Evolutionary conservation across 2,888 invertebrate species (phyloP), one percentile per base, ranked within the genome.

Genomic region (Ectemnius continuus): DNA sequence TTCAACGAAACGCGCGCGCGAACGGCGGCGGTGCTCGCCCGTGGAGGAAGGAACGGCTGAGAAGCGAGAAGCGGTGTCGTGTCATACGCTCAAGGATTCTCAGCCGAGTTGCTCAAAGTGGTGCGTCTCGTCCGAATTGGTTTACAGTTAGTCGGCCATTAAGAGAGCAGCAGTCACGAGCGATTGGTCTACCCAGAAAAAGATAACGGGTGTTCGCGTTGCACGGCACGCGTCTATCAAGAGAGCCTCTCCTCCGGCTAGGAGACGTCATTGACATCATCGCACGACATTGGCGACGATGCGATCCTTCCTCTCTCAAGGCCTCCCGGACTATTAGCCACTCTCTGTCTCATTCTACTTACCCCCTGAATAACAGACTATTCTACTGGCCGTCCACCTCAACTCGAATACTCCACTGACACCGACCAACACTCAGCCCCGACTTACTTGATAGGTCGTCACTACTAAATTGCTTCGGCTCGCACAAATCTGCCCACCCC

Each of bases 91-190:
- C 8, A 3, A 8, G 14, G 6, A 16, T 20, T 5, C 58, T 6
- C 23, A 13, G 11, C 57, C 23, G 18, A 20, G 23, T 2, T 20
- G 20, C 20, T 6, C 57, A 36, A 36, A 36, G 11, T 36, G 1
- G 13, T 20, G 57, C 11, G 13, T 57, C 18, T 57, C 57, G 57
- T 14, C 28, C 60, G 60, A n/a, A 20, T 23, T 26, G 52, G 16
- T 60, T 23, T 60, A 60, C 60, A 60, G 60, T 60, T 60, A 60
- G 26, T 4, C 60, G 26, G 57, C 23, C 57, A 23, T 57, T 57
- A 20, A n/a, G 60, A 60, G 60, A 52, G 14, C 52, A 16, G 52
- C 5, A 52, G 14, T 5, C 14, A 5, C 52, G 52, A 52, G 16
- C 52, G 60, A 26, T 26, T 26, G 11, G n/a, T 20, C 26, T 60